Percentiles rank a stretch among this genome's conserved stretches.
These are phyloP conservation scores for Oegoconia quadripuncta DNA, from an alignment of 2,888 invertebrate species.

Conservation along the genomic window DNA sequence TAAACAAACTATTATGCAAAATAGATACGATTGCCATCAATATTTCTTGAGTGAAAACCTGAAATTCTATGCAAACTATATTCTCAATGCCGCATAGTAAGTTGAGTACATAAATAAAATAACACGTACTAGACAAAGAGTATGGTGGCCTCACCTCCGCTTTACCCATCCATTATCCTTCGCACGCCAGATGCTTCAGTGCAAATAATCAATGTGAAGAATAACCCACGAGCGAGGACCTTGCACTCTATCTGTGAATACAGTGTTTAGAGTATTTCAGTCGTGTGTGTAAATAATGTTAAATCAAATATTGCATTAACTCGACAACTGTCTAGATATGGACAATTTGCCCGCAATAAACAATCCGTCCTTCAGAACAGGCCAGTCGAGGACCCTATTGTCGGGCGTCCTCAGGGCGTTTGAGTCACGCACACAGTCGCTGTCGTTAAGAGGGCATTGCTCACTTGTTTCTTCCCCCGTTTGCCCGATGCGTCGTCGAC, in stretches of 20 bases:
- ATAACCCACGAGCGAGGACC: neutral
- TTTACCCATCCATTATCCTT: conserved; percentile 40
- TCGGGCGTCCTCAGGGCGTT: conserved; percentile 73
- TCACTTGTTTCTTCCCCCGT: conserved; percentile 65
- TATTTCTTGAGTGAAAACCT: no score
- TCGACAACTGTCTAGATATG: conserved; percentile 30
- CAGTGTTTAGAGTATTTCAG: neutral
- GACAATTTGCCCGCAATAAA: conserved; percentile 51
- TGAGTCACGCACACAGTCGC: conserved; percentile 67
- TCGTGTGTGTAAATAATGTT: neutral
- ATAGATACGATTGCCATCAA: no score
- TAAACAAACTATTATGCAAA: no score
- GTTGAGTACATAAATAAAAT: no score
- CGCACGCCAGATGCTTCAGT: conserved; percentile 9
- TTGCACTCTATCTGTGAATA: neutral
- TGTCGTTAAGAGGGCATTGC: conserved; percentile 77
- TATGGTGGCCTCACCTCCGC: conserved; percentile 42
- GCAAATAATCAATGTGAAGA: conserved; percentile 11
- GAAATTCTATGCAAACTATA: no score
- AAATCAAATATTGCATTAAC: neutral
- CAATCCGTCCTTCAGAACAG: conserved; percentile 64
- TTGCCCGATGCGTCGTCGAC: conserved; percentile 50
- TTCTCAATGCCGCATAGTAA: no score
- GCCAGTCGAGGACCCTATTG: conserved; percentile 75
- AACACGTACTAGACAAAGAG: conserved; percentile 32